phyloP scores from a whole-genome alignment of 64 coral and sea anemone genomes.

The Astreopora myriophthalma region DNA sequence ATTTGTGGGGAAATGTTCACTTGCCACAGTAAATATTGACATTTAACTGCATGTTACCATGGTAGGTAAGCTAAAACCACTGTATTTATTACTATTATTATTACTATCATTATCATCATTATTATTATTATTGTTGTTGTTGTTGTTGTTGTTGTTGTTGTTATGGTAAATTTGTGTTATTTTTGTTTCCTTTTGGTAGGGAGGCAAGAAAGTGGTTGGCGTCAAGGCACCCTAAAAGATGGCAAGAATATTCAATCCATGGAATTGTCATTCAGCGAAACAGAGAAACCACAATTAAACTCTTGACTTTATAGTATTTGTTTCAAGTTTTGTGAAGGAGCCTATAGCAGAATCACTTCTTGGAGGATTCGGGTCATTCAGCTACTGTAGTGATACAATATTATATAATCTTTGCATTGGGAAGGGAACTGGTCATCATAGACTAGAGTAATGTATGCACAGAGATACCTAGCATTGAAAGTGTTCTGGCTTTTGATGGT shows the following conservation, averaged over 20 bases:
- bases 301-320: constrained; percentile 22
- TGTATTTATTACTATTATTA: no score
- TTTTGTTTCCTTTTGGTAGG: not conserved
- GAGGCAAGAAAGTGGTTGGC: constrained; percentile 51
- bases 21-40: no score
- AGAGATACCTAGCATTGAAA: not conserved
- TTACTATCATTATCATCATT: no score
- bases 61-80: no score
- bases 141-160: no score
- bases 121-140: not conserved
- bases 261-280: not conserved
- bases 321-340: constrained; percentile 22
- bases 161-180: not conserved
- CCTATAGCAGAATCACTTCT: not conserved
- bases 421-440: not conserved
- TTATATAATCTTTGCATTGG: constrained; percentile 12
- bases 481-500: not conserved
- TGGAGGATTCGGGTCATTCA: not conserved
- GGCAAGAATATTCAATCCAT: no score
- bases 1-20: no score
- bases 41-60: no score
- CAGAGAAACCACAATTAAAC: not conserved
- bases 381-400: not conserved
- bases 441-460: not conserved
- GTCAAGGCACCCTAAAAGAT: constrained; percentile 22